Percentiles rank a stretch among this genome's conserved stretches.
phyloP scores from a whole-genome alignment of 2,888 invertebrate species.

The Leptinotarsa rubiginosa region DNA sequence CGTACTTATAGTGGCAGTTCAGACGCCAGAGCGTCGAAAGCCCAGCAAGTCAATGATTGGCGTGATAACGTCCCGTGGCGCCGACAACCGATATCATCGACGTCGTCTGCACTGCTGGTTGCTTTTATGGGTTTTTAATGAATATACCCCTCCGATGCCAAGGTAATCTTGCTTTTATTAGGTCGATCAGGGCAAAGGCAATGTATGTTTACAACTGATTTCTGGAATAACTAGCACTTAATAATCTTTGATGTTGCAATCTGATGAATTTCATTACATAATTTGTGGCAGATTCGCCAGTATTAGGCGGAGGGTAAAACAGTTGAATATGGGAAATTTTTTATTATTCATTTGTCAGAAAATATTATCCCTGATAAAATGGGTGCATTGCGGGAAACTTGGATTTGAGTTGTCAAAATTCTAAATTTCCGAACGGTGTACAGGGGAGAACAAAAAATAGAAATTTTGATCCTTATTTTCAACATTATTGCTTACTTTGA shows the following conservation, averaged over 20 bases:
- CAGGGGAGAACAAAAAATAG: too few relatives aligned
- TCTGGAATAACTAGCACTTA: background rate
- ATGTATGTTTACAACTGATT: conserved; percentile 23
- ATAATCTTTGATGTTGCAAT: background rate
- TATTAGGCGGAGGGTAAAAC: background rate
- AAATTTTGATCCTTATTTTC: too few relatives aligned
- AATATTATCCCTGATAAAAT: too few relatives aligned
- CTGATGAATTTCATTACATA: background rate
- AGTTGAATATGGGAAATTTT: too few relatives aligned
- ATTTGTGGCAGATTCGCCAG: background rate
- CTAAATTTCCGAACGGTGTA: too few relatives aligned
- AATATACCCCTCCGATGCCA: conserved; percentile 50
- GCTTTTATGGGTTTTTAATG: conserved; percentile 63
- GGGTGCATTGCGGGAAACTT: too few relatives aligned
- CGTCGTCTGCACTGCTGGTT: conserved; percentile 53
- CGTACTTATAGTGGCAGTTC: conserved; percentile 2
- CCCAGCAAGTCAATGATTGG: conserved; percentile 54
- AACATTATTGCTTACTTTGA: too few relatives aligned
- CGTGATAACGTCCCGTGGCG: conserved; percentile 59
- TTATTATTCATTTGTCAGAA: too few relatives aligned
- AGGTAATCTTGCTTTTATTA: conserved; percentile 36
- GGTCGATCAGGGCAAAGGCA: conserved; percentile 20
- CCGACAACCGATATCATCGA: conserved; percentile 58
- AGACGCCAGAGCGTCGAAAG: conserved; percentile 46
- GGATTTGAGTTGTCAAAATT: too few relatives aligned